Evolutionary conservation across 1,140 invertebrate genomes (phyloP).

Genomic region (Atta cephalotes): DNA sequence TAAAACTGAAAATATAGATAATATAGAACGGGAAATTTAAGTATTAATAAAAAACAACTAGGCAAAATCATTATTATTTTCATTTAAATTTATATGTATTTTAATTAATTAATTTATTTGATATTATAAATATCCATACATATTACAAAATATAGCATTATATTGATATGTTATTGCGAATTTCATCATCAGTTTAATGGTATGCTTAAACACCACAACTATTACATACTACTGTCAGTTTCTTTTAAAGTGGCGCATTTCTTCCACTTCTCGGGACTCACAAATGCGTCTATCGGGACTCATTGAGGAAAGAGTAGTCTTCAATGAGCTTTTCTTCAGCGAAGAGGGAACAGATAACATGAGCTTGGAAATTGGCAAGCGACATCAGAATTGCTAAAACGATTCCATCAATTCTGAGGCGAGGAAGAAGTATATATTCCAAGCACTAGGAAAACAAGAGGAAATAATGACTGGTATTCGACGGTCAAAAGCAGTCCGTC

Average conservation of each 20-base stretch:
- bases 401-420: constrained; percentile 37
- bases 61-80: background rate
- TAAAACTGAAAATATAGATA: background rate
- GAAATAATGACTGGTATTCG: constrained; percentile 35
- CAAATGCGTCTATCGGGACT: background rate
- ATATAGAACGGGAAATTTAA: background rate
- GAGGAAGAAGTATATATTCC: constrained; percentile 28
- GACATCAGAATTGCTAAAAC: constrained; percentile 54
- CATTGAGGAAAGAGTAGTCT: constrained; percentile 21
- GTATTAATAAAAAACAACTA: background rate
- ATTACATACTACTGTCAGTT: background rate
- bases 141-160: background rate
- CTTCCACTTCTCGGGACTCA: background rate
- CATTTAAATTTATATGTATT: background rate
- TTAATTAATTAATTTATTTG: constrained; percentile 12
- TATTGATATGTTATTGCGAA: background rate
- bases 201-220: background rate
- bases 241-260: background rate
- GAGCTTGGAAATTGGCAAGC: constrained; percentile 37
- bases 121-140: background rate
- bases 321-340: background rate
- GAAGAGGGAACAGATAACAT: background rate
- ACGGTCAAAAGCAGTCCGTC: background rate
- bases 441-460: constrained; percentile 26
- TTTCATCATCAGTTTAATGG: background rate